These are phyloP conservation scores for Platichthys stellatus DNA, from an alignment of 2,113 vertebrate species.

Conservation along the genomic window DNA sequence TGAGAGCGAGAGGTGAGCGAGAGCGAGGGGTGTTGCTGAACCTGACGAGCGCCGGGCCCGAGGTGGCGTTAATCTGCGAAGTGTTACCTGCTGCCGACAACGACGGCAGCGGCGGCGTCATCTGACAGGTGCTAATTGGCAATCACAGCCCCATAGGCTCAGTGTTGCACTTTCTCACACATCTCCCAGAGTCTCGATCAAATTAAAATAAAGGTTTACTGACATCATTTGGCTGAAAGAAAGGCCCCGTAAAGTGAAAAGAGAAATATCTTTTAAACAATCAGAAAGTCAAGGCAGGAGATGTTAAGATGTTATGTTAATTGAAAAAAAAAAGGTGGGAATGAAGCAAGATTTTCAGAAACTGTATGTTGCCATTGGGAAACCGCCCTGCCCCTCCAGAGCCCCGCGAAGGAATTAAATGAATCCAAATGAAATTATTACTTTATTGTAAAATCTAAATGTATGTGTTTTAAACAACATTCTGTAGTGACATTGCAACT, in stretches of 20 bases:
- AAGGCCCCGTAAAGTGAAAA: background rate
- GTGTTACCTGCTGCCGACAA: conserved; percentile 74
- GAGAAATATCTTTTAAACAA: background rate
- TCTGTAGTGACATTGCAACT: too few relatives aligned
- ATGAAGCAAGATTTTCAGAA: background rate
- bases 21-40: conserved; percentile 39
- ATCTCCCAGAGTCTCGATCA: conserved; percentile 6
- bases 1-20: conserved; percentile 45
- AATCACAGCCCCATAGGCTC: conserved; percentile 65
- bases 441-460: too few relatives aligned
- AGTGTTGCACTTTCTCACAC: conserved; percentile 42
- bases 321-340: background rate
- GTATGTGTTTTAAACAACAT: too few relatives aligned
- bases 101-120: conserved; percentile 39
- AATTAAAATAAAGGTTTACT: conserved; percentile 46
- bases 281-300: background rate
- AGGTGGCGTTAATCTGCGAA: conserved; percentile 81
- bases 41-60: conserved; percentile 31
- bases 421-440: too few relatives aligned
- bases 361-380: too few relatives aligned
- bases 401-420: too few relatives aligned
- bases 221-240: background rate
- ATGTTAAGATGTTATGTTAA: too few relatives aligned
- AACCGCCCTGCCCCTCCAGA: too few relatives aligned
- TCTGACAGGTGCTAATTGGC: conserved; percentile 90